Conservation (phyloP, 2,888 invertebrate species). For the Apeira syringaria region DNA sequence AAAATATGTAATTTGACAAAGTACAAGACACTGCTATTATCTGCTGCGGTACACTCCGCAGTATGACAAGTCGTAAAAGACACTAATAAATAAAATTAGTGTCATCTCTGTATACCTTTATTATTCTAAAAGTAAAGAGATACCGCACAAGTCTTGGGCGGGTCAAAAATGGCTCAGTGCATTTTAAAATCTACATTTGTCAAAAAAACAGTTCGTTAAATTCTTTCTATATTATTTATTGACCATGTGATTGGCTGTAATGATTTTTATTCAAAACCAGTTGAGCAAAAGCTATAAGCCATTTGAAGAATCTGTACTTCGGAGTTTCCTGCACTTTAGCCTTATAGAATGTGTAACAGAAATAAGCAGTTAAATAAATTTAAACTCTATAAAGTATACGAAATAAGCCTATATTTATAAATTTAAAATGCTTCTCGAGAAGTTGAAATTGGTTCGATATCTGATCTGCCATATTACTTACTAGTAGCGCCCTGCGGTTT, state of each 20-base stretch:
- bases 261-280: conserved; percentile 36
- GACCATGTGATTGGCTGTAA: conserved; percentile 49
- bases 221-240: conserved; percentile 44
- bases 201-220: conserved; percentile 32
- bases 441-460: too few relatives aligned
- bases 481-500: too few relatives aligned
- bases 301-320: too few relatives aligned
- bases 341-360: too few relatives aligned
- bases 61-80: conserved; percentile 67
- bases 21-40: conserved; percentile 3
- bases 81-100: conserved; percentile 79
- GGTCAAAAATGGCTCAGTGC: conserved; percentile 25
- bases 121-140: conserved; percentile 50
- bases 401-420: too few relatives aligned
- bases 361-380: too few relatives aligned
- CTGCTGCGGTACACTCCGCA: conserved; percentile 52
- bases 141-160: conserved; percentile 49
- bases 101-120: conserved; percentile 36
- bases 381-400: too few relatives aligned
- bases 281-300: conserved; percentile 16
- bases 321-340: too few relatives aligned
- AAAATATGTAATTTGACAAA: background rate
- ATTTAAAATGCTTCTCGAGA: too few relatives aligned
- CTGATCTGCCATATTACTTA: too few relatives aligned
- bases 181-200: conserved; percentile 3